These are phyloP conservation scores for Chaenogobius annularis DNA, from an alignment of 2,113 vertebrate species.

Conservation along the genomic window DNA sequence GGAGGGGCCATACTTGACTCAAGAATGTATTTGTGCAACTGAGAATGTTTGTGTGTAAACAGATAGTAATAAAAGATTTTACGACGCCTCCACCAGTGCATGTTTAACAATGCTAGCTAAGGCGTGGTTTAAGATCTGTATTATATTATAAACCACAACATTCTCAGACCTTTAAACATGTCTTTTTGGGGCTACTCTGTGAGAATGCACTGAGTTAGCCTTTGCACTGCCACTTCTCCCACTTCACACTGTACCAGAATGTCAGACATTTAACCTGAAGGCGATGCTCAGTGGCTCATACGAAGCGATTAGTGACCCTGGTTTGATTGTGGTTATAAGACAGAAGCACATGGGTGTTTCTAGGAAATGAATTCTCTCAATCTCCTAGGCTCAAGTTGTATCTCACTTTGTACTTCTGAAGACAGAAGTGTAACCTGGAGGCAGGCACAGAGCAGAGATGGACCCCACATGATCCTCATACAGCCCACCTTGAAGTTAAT, in stretches of 20 bases:
- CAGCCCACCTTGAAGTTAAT: slow-evolving; percentile 37
- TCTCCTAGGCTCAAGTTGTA: slow-evolving; percentile 36
- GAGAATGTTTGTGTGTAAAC: slow-evolving; percentile 33
- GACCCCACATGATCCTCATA: slow-evolving; percentile 45
- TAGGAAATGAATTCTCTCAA: slow-evolving; percentile 44
- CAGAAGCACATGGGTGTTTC: slow-evolving; percentile 19
- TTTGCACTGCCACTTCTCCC: slow-evolving; percentile 2
- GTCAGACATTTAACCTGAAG: slow-evolving; percentile 29
- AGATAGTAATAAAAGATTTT: slow-evolving; percentile 45
- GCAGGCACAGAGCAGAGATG: slow-evolving; percentile 35
- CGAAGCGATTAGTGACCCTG: slow-evolving; percentile 40
- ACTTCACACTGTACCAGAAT: slow-evolving; percentile 16
- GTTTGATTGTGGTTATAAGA: slow-evolving; percentile 44
- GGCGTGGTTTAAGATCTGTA: slow-evolving; percentile 45
- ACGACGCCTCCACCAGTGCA: slow-evolving; percentile 36
- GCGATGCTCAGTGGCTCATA: slow-evolving; percentile 23
- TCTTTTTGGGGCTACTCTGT: slow-evolving; percentile 42
- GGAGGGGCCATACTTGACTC: slow-evolving; percentile 25
- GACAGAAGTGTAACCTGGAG: slow-evolving; percentile 33
- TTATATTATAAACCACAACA: slow-evolving; percentile 63
- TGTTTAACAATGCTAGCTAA: slow-evolving; percentile 49
- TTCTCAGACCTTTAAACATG: slow-evolving; percentile 69
- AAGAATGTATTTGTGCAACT: slow-evolving; percentile 37
- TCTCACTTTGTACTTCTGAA: slow-evolving; percentile 38
- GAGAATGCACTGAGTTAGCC: slow-evolving; percentile 26